A percentile compares a stretch with the other conserved stretches of the same genome.
Evolutionary conservation across 2,888 invertebrate genomes (phyloP).

Genomic region (Agelastica alni): DNA sequence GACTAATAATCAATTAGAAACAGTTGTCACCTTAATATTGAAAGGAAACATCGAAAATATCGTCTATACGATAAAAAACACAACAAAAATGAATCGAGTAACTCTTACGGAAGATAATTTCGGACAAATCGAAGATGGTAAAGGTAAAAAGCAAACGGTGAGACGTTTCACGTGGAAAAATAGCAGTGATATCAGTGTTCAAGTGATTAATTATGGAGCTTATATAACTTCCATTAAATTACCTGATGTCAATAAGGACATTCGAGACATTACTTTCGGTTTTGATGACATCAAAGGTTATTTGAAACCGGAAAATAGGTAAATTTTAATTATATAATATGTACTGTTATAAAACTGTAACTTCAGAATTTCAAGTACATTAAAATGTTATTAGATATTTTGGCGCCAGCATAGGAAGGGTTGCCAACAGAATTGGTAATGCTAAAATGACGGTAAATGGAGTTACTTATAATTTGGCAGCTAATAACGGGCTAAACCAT

Average conservation of each 20-base stretch:
- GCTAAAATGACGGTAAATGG: conserved; percentile 73
- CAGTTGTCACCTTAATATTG: too few relatives aligned
- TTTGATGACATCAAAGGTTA: conserved; percentile 77
- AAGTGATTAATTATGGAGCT: conserved; percentile 76
- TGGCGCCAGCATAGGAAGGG: conserved; percentile 84
- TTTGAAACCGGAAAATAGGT: conserved; percentile 47
- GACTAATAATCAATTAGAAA: too few relatives aligned
- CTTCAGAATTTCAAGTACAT: too few relatives aligned
- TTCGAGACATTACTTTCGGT: conserved; percentile 80
- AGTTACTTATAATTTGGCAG: conserved; percentile 67
- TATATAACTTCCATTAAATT: conserved; percentile 76
- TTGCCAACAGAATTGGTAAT: conserved; percentile 78
- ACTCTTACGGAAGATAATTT: conserved; percentile 44
- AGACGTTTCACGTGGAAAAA: conserved; percentile 71
- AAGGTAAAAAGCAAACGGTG: conserved; percentile 55
- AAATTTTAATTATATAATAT: background rate
- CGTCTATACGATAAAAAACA: too few relatives aligned
- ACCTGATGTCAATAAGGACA: conserved; percentile 71
- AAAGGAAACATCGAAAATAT: too few relatives aligned
- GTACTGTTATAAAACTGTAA: too few relatives aligned
- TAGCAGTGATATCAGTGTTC: conserved; percentile 65
- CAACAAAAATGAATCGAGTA: conserved; percentile 12
- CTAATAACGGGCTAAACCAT: conserved; percentile 71
- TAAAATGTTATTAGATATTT: conserved; percentile 59
- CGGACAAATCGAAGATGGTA: conserved; percentile 44